Conservation (phyloP, 2,888 invertebrate species). For the Trichogramma dendrolimi region DNA sequence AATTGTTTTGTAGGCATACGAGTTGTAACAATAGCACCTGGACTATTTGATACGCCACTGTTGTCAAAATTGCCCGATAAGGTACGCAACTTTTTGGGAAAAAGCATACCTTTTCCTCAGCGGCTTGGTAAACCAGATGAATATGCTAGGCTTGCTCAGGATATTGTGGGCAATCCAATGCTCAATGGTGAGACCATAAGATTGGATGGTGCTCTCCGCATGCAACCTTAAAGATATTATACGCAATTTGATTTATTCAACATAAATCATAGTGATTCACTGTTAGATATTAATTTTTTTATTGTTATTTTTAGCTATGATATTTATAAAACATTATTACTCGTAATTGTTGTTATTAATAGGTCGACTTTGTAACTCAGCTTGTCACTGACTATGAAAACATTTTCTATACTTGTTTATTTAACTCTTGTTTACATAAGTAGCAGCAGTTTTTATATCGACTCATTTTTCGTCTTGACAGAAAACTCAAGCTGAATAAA, state of each 20-base stretch:
- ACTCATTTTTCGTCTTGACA: too few species aligned
- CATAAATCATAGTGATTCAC: too few species aligned
- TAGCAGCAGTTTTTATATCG: too few species aligned
- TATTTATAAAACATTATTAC: too few species aligned
- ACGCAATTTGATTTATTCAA: background rate
- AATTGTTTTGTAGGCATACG: slow-evolving; percentile 31
- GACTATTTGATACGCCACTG: slow-evolving; percentile 60
- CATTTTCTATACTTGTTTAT: too few species aligned
- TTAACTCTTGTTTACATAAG: too few species aligned
- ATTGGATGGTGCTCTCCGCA: slow-evolving; percentile 58
- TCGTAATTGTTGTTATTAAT: too few species aligned
- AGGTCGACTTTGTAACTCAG: too few species aligned
- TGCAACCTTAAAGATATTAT: slow-evolving; percentile 53
- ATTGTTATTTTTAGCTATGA: too few species aligned
- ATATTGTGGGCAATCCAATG: slow-evolving; percentile 58
- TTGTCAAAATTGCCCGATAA: slow-evolving; percentile 55
- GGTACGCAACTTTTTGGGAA: slow-evolving; percentile 54
- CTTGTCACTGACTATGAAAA: too few species aligned
- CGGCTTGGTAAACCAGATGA: slow-evolving; percentile 58
- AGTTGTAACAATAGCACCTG: slow-evolving; percentile 49
- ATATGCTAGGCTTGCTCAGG: slow-evolving; percentile 56
- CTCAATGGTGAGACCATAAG: slow-evolving; percentile 61
- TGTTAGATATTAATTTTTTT: too few species aligned
- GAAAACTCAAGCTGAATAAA: too few species aligned
- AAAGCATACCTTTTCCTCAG: slow-evolving; percentile 56